These are phyloP conservation scores for Gopherus evgoodei DNA, from an alignment of 2,113 vertebrate species.

Conservation along the genomic window DNA sequence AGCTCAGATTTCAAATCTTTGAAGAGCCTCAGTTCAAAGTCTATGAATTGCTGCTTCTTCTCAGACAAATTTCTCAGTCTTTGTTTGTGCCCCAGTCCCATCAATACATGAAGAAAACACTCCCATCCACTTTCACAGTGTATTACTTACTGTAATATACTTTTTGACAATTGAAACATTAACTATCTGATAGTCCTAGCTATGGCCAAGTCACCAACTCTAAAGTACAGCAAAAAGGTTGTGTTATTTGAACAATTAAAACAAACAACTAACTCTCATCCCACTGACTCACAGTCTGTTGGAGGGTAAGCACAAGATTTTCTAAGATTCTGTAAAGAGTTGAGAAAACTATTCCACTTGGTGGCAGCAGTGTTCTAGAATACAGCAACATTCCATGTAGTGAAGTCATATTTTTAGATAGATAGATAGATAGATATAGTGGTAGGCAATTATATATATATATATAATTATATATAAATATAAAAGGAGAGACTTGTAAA, in stretches of 20 bases:
- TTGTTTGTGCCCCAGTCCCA: neutral
- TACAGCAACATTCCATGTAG: neutral
- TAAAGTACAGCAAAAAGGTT: neutral
- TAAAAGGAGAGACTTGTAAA: no score
- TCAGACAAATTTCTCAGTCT: fast-evolving
- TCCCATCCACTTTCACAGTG: neutral
- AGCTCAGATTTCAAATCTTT: neutral
- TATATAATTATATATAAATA: no score
- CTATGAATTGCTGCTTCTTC: neutral
- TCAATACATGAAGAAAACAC: neutral
- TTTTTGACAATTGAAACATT: neutral
- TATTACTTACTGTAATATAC: neutral
- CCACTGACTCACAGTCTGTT: neutral
- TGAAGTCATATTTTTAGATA: neutral
- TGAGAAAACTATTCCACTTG: conserved; percentile 57
- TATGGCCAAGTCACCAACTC: neutral
- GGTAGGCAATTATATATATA: no score
- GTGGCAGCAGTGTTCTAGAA: conserved; percentile 65
- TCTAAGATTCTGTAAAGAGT: neutral
- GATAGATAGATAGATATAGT: no score
- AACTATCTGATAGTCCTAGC: neutral
- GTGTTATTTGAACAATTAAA: neutral
- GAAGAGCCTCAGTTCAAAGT: neutral
- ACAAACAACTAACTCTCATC: neutral
- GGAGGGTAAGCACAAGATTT: neutral